Conservation (phyloP, 2,888 invertebrate species). For the Noctua comes region DNA sequence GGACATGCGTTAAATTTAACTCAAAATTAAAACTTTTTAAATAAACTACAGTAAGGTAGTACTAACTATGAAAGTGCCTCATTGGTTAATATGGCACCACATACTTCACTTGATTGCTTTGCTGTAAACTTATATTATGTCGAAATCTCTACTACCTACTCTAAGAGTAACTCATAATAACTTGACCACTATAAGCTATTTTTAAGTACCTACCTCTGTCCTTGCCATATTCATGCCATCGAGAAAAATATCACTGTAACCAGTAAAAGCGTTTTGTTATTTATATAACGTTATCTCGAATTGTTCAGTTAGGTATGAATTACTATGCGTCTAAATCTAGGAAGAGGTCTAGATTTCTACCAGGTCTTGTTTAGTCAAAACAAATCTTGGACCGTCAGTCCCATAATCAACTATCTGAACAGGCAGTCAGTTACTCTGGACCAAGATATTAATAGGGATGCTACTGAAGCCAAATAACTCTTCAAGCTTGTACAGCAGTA, state of each 20-base stretch:
- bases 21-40: too few species aligned
- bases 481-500: background rate
- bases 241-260: too few species aligned
- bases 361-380: too few species aligned
- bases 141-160: background rate
- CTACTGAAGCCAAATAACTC: background rate
- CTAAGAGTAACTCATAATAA: conserved; percentile 6
- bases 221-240: background rate
- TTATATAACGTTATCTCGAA: background rate
- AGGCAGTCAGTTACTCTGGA: background rate
- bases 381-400: background rate
- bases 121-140: background rate
- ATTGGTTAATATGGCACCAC: background rate
- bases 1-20: background rate
- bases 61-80: background rate
- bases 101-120: background rate
- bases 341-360: background rate
- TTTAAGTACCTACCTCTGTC: background rate
- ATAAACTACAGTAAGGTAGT: background rate
- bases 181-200: background rate
- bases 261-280: background rate
- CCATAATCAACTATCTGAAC: background rate
- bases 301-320: background rate
- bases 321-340: background rate
- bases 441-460: background rate